Conservation (phyloP, 2,113 vertebrate genomes). For the Amazona vittata region DNA sequence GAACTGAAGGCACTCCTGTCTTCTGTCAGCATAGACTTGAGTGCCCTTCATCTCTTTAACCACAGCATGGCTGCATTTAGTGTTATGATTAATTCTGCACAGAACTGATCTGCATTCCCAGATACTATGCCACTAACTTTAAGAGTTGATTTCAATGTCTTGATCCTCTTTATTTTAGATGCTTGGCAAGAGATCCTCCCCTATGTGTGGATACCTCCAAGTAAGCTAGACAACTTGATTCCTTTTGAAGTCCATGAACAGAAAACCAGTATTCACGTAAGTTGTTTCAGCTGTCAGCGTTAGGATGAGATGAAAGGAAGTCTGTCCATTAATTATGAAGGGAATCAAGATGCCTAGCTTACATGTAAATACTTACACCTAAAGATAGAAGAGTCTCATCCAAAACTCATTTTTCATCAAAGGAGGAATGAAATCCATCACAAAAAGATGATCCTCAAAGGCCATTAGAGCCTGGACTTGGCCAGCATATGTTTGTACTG, state of each 20-base stretch:
- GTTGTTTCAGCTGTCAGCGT: neutral
- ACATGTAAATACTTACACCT: neutral
- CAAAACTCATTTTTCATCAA: neutral
- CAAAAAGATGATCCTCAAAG: fast-evolving
- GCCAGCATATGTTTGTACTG: fast-evolving
- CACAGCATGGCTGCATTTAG: neutral
- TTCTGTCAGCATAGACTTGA: neutral
- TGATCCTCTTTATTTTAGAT: neutral
- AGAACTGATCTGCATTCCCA: neutral
- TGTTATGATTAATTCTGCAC: neutral
- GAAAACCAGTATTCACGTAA: neutral
- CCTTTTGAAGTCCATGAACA: neutral
- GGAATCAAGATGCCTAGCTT: neutral
- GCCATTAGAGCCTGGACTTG: fast-evolving
- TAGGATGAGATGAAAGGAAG: neutral
- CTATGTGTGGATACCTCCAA: neutral
- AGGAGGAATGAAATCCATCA: neutral
- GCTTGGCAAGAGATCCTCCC: neutral
- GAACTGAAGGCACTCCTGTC: neutral
- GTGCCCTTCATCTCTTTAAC: neutral
- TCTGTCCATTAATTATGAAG: neutral
- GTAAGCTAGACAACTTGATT: neutral
- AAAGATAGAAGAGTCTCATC: neutral
- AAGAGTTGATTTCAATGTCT: neutral
- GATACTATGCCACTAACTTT: neutral